Base-by-base conservation (phyloP, 2,888 invertebrate genomes). In the Agrotis segetum region DNA sequence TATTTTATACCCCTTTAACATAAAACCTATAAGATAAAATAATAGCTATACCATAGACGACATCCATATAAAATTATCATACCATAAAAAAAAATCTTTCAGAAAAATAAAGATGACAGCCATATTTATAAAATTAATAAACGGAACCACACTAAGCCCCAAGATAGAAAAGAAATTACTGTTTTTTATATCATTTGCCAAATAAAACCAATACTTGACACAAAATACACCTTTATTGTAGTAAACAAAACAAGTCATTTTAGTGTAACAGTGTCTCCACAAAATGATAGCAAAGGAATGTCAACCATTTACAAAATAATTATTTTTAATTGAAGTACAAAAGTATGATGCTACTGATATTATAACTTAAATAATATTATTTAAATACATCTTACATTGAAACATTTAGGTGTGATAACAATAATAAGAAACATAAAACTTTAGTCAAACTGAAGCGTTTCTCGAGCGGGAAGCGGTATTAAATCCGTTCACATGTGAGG, bases 261-360 rank as follows among this genome's bases (percentile, higher is more conserved):
- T 49, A 65, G 40, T 19, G 16, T 44, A 60, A 70, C 53, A 49
- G 56, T 72, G 59, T 69, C 67, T 50, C 7, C 19, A 62, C 53
- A 62, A 61, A 78, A 61, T 68, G 67, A 81, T 64, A 81, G 69
- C 71, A 75, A 58, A 83, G 87, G 87, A 87, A 87, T 85, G 82
- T 87, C 79, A 70, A 76, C 53, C 13, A 63, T 60, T 72, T 72
- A 82, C 75, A 73, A 70, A 63, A 24, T 55, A 66, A 49, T n/a
- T 70, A 44, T 29, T 47, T 77, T 44, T 34, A 40, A 80, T 44
- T 66, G 62, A 65, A 69, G 44, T 68, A 80, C 62, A 66, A 74
- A 77, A 70, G 47, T 59, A 53, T 58, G 47, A 47, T 29, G 47
- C 52, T 21, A 47, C 50, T 40, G 24, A 59, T 44, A 53, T 50